These are phyloP conservation scores for Thecophora atra DNA, from an alignment of 2,888 invertebrate genomes.

Conservation along the genomic window DNA sequence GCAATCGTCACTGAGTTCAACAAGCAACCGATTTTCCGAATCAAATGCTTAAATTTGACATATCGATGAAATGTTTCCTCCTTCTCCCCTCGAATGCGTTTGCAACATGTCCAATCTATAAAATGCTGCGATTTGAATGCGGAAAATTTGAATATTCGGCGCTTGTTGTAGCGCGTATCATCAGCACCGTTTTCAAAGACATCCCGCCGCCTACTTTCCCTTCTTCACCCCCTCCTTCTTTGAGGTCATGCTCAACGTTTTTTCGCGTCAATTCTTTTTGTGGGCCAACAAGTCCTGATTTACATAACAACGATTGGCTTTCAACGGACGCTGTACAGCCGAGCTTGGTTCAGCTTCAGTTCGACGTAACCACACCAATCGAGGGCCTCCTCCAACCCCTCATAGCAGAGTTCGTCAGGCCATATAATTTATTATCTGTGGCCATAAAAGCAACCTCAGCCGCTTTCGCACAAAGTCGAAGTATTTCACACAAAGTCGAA, in stretches of 20 bases:
- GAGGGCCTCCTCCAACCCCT: neutral
- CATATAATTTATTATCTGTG: constrained; percentile 31
- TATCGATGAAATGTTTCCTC: no score
- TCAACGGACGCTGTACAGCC: constrained; percentile 9
- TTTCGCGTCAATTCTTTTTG: neutral
- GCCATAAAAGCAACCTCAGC: neutral
- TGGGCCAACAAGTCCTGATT: constrained; percentile 21
- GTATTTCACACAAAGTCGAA: neutral
- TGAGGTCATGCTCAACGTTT: no score
- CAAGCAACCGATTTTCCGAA: no score
- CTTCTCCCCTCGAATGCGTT: neutral
- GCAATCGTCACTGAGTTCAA: no score
- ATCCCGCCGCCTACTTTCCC: neutral
- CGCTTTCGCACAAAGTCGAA: neutral
- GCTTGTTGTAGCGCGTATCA: neutral
- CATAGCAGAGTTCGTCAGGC: constrained; percentile 22
- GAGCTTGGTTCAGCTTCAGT: no score
- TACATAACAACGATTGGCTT: constrained; percentile 32
- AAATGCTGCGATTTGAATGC: constrained; percentile 22
- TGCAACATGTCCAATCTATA: no score
- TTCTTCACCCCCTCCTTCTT: neutral
- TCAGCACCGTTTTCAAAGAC: neutral
- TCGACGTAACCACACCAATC: neutral
- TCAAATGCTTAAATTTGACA: no score
- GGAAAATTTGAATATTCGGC: neutral